These are phyloP conservation scores for Pteropus alecto DNA, from an alignment of 2,113 vertebrate species.

Conservation along the genomic window DNA sequence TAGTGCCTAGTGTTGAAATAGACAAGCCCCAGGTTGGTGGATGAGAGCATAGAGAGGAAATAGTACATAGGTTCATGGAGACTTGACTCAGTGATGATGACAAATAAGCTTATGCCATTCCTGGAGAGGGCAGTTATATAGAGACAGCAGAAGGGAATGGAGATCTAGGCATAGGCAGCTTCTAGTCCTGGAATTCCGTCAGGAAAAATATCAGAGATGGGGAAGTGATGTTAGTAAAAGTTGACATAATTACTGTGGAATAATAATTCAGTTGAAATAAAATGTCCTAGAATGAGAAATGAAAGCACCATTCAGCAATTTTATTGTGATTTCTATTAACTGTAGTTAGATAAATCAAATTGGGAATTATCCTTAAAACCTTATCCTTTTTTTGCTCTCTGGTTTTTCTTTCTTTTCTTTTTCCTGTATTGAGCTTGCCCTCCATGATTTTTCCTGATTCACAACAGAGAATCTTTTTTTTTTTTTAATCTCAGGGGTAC, in stretches of 20 bases:
- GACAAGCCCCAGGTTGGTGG: not conserved
- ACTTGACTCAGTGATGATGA: not conserved
- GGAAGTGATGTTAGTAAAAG: not conserved
- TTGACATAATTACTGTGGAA: not conserved
- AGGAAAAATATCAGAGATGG: not conserved
- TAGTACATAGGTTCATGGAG: slow-evolving; percentile 33
- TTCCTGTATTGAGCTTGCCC: not conserved
- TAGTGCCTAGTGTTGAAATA: not conserved
- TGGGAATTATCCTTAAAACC: not conserved
- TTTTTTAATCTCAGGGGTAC: not conserved
- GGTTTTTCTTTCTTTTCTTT: not conserved
- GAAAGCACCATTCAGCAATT: not conserved
- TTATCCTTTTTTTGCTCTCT: not conserved
- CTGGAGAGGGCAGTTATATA: not conserved
- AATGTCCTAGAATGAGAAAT: slow-evolving; percentile 10
- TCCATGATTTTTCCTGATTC: not conserved
- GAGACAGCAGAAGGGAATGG: slow-evolving; percentile 36
- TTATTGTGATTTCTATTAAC: not conserved
- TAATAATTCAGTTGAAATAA: not conserved
- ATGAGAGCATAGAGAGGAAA: slow-evolving; percentile 39
- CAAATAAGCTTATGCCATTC: not conserved
- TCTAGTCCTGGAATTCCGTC: not conserved
- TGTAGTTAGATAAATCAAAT: not conserved
- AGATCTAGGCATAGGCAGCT: not conserved
- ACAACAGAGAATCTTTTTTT: not conserved